Evolutionary conservation across 2,113 vertebrate species (phyloP), one percentile per base, ranked within the genome.

Genomic region (Antechinus flavipes): DNA sequence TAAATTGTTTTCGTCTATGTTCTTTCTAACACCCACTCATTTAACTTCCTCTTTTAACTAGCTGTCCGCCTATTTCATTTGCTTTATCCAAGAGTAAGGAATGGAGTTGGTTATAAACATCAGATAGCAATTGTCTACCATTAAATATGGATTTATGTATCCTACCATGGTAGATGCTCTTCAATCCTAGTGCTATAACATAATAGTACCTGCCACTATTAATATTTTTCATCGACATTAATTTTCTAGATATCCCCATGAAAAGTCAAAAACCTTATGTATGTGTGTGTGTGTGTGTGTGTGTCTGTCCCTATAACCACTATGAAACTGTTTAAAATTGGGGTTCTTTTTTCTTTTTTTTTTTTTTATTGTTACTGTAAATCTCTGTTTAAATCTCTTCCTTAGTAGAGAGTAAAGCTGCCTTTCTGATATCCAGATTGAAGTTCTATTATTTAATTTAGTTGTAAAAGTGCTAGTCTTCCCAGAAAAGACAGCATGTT

Each of bases 371-470:
- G 24, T 16, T 12, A 26, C 92, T 97, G 94, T 54, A 54, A 84
- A 90, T 25, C 90, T 93, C 24, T 90, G 2, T 90, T 90, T 52
- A 90, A 11, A 52, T 90, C 14, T 90, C 89, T 90, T 90, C 11
- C 89, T 90, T 90, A 90, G 8, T 90, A 8, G 35, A 89, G 27
- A 91, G 42, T 54, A 84, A 95, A 76, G 24, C 49, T 23, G 52
- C 58, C 53, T 24, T 27, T 9, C 14, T 26, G 24, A 4, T 46
- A 50, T 96, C 84, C 50, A 91, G 10, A 49, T 90, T 89, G 61
- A 50, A 93, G n/a, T 35, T 93, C 14, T 61, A 10, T 58, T 92
- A 91, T 94, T 95, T n/a, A 90, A 1, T 58, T 91, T 90, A 94
- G 8, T n/a, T 76, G 35, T 52, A 76, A 27, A n/a, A 55, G 53